Conservation (phyloP, 1,140 invertebrate genomes). For the Rhizoglyphus robini region DNA sequence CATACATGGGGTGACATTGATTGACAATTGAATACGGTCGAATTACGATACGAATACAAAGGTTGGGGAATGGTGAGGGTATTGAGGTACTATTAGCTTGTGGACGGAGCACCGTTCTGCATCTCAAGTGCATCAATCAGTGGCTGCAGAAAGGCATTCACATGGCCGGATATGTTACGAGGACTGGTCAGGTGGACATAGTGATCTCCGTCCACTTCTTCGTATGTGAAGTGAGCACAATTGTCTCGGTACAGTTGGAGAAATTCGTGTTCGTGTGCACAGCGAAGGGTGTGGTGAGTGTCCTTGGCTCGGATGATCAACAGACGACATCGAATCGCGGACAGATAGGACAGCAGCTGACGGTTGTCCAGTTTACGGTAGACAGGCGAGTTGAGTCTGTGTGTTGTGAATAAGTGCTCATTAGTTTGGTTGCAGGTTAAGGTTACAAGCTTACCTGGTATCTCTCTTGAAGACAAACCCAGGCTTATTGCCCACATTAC, state of each 20-base stretch:
- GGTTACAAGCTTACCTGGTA: neutral
- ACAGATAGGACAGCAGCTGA: conserved; percentile 10
- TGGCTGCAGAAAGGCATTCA: conserved; percentile 29
- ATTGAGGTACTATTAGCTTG: no score
- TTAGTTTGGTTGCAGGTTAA: no score
- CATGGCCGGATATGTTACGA: conserved; percentile 42
- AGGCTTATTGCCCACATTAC: neutral
- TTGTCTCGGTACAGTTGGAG: conserved; percentile 24
- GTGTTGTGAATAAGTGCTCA: no score
- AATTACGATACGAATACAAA: no score
- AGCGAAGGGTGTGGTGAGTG: neutral
- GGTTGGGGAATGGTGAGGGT: no score
- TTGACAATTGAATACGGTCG: neutral
- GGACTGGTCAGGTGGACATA: conserved; percentile 67
- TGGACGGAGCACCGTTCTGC: neutral
- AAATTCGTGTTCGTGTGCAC: conserved; percentile 18
- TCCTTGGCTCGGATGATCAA: conserved; percentile 24
- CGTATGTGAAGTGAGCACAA: conserved; percentile 42
- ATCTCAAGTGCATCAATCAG: neutral
- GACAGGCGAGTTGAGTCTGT: neutral
- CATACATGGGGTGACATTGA: neutral
- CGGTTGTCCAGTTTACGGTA: neutral
- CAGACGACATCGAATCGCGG: conserved; percentile 20
- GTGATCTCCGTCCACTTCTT: conserved; percentile 61
- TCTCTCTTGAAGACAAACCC: conserved; percentile 7